These are phyloP conservation scores for Phyllostomus hastatus DNA, from an alignment of 2,113 vertebrate species.

Conservation along the genomic window DNA sequence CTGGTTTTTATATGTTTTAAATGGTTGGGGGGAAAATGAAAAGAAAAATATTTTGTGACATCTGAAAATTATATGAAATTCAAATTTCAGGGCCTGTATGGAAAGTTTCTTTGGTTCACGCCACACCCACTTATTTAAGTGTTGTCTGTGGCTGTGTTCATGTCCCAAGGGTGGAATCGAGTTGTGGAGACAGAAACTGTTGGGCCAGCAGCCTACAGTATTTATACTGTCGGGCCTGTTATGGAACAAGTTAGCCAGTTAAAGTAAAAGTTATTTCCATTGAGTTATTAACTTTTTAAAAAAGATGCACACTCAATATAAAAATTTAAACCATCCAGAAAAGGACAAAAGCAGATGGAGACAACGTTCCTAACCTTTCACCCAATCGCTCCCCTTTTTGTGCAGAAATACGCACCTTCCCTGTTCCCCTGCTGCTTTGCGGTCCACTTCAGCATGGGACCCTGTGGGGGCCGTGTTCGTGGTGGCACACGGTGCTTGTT, in stretches of 20 bases:
- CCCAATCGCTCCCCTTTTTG: background rate
- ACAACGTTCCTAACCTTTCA: too few species aligned
- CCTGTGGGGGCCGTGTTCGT: background rate
- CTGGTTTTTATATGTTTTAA: background rate
- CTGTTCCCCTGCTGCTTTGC: background rate
- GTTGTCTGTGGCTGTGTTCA: background rate
- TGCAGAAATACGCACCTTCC: background rate
- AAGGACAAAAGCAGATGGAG: background rate
- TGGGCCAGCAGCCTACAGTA: background rate
- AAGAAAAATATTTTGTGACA: background rate
- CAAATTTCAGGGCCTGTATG: background rate
- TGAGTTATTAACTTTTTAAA: background rate
- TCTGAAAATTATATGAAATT: background rate
- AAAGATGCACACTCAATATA: background rate
- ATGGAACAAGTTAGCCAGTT: background rate
- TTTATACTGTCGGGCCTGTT: background rate
- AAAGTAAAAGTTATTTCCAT: background rate
- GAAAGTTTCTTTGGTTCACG: background rate
- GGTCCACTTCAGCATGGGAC: background rate
- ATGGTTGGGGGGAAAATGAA: background rate
- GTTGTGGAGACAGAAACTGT: background rate
- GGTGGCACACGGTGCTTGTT: fast-evolving
- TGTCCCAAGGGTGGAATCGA: background rate
- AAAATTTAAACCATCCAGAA: background rate
- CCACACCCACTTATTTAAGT: background rate